Conservation (phyloP, 2,888 invertebrate species). For the Cacoxenus indagator region DNA sequence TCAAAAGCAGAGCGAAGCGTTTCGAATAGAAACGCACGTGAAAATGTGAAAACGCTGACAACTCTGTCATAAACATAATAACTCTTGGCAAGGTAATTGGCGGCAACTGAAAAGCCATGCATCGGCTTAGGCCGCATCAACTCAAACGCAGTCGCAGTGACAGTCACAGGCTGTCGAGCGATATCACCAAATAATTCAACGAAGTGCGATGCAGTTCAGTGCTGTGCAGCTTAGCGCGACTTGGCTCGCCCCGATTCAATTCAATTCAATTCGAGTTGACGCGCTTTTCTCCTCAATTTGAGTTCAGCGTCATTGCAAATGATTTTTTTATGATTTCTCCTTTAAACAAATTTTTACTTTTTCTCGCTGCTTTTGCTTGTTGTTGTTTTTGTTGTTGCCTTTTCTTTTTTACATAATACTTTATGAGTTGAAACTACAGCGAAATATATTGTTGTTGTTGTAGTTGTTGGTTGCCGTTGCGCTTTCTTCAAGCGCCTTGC, state of each 20-base stretch:
- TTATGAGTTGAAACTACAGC: neutral
- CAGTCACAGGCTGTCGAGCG: neutral
- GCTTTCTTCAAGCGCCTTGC: neutral
- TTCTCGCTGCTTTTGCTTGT: neutral
- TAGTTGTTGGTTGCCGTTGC: neutral
- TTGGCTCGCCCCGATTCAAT: neutral
- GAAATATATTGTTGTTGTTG: neutral
- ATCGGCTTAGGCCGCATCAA: neutral
- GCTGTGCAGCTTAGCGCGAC: no score
- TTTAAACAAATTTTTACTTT: constrained; percentile 1
- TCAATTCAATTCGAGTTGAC: neutral
- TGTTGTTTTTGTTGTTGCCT: neutral
- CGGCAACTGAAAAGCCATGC: neutral
- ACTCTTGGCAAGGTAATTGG: neutral
- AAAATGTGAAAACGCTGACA: neutral
- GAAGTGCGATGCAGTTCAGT: neutral
- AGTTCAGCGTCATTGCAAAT: constrained; percentile 8
- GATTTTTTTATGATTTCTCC: constrained; percentile 14
- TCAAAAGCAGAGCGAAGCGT: neutral
- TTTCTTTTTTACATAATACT: constrained; percentile 11
- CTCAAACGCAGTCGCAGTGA: neutral
- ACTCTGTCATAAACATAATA: constrained; percentile 20
- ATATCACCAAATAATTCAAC: constrained; percentile 7
- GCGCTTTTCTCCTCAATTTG: neutral
- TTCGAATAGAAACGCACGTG: neutral